phyloP scores from a whole-genome alignment of 2,888 invertebrate species.

The Iselma pallidipennis region DNA sequence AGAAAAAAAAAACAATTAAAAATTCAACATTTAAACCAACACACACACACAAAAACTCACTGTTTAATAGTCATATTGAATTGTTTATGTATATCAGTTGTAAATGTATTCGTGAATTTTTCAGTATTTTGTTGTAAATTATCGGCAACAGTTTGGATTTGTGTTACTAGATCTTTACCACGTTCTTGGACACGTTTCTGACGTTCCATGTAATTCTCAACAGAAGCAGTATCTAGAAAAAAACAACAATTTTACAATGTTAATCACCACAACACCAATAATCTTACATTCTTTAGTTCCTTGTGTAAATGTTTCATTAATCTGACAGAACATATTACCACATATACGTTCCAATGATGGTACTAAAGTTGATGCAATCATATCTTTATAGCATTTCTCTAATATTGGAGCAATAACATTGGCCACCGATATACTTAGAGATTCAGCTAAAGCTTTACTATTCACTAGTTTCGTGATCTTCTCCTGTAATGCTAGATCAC shows the following conservation, averaged over 20 bases:
- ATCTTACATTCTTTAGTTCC: constrained; percentile 88
- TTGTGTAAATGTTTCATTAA: constrained; percentile 83
- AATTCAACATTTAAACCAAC: background rate
- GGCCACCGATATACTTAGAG: constrained; percentile 70
- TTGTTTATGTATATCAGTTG: constrained; percentile 51
- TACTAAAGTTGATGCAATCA: constrained; percentile 74
- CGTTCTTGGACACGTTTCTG: constrained; percentile 54
- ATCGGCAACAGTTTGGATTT: constrained; percentile 54
- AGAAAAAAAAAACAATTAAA: background rate
- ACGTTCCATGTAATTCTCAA: constrained; percentile 55
- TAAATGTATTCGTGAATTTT: constrained; percentile 44
- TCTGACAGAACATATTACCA: constrained; percentile 84
- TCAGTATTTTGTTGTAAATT: constrained; percentile 50
- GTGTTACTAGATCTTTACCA: constrained; percentile 52
- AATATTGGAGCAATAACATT: constrained; percentile 73
- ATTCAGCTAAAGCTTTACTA: constrained; percentile 78
- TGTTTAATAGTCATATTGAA: constrained; percentile 48
- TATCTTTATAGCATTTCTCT: constrained; percentile 76
- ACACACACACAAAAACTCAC: constrained; percentile 35
- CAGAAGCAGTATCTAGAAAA: constrained; percentile 52
- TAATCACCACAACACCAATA: background rate
- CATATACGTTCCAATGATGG: constrained; percentile 88
- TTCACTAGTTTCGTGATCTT: constrained; percentile 79
- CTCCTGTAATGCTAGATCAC: constrained; percentile 76
- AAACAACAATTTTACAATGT: background rate